Conservation (phyloP, 2,113 vertebrate species). For the Bos javanicus region DNA sequence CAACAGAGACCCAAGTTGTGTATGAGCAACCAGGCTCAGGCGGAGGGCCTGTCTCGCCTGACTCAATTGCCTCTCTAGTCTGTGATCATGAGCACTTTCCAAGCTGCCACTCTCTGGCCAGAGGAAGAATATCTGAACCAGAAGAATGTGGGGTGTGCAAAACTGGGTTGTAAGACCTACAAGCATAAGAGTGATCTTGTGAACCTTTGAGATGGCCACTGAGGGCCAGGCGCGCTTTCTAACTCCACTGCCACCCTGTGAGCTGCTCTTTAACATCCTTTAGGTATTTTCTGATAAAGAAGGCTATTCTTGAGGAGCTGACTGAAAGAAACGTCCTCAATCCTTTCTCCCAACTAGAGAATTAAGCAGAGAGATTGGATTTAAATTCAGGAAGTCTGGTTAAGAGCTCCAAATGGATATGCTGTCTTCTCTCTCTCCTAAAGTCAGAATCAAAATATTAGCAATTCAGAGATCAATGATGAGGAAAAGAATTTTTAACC, state of each 20-base stretch:
- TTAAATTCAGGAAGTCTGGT: not conserved
- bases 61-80: not conserved
- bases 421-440: not conserved
- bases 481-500: not conserved
- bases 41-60: not conserved
- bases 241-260: not conserved
- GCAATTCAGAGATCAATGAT: not conserved
- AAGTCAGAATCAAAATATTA: not conserved
- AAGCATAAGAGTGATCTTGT: not conserved
- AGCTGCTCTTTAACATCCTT: not conserved
- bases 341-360: not conserved
- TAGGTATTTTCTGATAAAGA: not conserved
- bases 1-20: not conserved
- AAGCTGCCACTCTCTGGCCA: not conserved
- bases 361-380: not conserved
- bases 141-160: not conserved
- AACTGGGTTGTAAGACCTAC: not conserved
- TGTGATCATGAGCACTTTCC: not conserved
- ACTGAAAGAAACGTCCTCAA: not conserved
- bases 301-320: not conserved
- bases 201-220: not conserved
- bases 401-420: not conserved
- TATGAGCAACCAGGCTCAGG: not conserved
- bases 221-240: not conserved
- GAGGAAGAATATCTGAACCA: not conserved